A percentile compares a stretch with the other conserved stretches of the same genome.
phyloP scores from a whole-genome alignment of 2,797 vertebrate genomes.

The Lindbergichthys nudifrons region DNA sequence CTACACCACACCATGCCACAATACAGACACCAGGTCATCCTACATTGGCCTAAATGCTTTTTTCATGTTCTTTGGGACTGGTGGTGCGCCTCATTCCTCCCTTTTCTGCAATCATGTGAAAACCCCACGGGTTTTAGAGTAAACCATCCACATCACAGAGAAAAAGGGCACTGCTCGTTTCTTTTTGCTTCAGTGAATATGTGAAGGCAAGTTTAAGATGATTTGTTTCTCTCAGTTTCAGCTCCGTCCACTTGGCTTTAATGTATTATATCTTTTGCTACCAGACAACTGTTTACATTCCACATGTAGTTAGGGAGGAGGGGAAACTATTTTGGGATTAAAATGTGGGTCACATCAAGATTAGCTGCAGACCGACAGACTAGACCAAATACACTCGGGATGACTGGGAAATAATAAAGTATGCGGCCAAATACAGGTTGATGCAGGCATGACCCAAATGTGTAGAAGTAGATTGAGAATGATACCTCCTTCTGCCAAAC shows the following conservation, averaged over 20 bases:
- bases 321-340: constrained; percentile 64
- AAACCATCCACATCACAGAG: constrained; percentile 33
- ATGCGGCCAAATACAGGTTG: constrained; percentile 63
- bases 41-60: constrained; percentile 75
- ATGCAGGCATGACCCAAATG: constrained; percentile 71
- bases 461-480: constrained; percentile 49
- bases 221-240: constrained; percentile 6
- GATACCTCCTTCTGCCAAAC: constrained; percentile 30
- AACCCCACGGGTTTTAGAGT: constrained; percentile 51
- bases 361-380: constrained; percentile 66
- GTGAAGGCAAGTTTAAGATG: constrained; percentile 6
- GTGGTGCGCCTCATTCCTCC: constrained; percentile 45
- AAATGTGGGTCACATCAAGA: constrained; percentile 78
- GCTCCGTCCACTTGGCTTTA: constrained; percentile 26
- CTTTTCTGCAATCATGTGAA: constrained; percentile 47
- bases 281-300: constrained; percentile 74
- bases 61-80: constrained; percentile 68
- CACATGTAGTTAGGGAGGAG: constrained; percentile 53
- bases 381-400: constrained; percentile 54
- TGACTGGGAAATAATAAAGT: constrained; percentile 56
- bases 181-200: constrained; percentile 20
- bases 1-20: constrained; percentile 26
- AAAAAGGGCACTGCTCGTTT: constrained; percentile 10
- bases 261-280: constrained; percentile 30
- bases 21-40: constrained; percentile 14